Evolutionary conservation across 2,113 vertebrate species (phyloP).

Genomic region (Cebidichthys violaceus): DNA sequence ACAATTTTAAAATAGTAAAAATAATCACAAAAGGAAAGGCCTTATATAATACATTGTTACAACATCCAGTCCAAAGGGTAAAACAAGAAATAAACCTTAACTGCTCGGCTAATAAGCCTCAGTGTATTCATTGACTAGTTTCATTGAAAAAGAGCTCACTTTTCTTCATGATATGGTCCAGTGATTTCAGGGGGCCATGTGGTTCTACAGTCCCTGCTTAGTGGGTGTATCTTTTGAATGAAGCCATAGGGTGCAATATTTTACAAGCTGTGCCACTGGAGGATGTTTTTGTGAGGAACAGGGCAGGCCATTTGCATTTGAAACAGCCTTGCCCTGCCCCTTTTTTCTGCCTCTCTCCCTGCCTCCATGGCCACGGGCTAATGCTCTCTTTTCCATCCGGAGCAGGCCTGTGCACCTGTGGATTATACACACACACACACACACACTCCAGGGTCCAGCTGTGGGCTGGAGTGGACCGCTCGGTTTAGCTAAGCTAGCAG

Average conservation of each 20-base stretch:
- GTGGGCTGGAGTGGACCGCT: conserved; percentile 63
- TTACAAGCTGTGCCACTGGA: conserved; percentile 80
- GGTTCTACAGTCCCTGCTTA: conserved; percentile 60
- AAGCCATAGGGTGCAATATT: conserved; percentile 78
- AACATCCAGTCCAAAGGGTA: conserved; percentile 9
- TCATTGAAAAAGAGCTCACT: conserved; percentile 61
- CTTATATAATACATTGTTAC: conserved; percentile 17
- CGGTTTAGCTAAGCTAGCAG: conserved; percentile 57
- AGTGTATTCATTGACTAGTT: conserved; percentile 53
- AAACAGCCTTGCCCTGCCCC: conserved; percentile 76
- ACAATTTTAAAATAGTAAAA: not conserved
- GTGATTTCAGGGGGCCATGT: conserved; percentile 66
- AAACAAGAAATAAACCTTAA: conserved; percentile 50
- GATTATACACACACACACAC: conserved; percentile 64
- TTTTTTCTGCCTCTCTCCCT: conserved; percentile 62
- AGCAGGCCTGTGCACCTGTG: conserved; percentile 81
- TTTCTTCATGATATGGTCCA: conserved; percentile 64
- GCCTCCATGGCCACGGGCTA: conserved; percentile 78
- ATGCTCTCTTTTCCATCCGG: conserved; percentile 77
- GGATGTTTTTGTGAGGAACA: conserved; percentile 73
- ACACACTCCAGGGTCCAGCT: conserved; percentile 59
- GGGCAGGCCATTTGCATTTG: conserved; percentile 83
- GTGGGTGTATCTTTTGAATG: conserved; percentile 77
- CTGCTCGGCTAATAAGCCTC: conserved; percentile 26
- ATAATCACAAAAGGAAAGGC: not conserved